A percentile compares a stretch with the other conserved stretches of the same genome.
Evolutionary conservation across 2,888 invertebrate species (phyloP).

Genomic region (Ommatoiulus sabulosus): DNA sequence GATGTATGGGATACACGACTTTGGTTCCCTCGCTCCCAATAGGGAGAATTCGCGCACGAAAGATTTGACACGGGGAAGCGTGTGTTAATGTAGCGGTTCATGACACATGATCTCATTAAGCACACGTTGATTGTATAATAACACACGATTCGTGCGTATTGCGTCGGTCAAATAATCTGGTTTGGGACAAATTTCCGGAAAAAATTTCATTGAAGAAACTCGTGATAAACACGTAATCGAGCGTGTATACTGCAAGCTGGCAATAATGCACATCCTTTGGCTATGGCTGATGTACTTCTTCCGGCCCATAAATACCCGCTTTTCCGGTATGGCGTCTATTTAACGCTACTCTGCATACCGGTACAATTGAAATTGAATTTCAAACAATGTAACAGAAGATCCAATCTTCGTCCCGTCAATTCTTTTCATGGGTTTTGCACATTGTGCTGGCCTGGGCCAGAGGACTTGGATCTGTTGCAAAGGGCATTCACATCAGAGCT

Average conservation of each 20-base stretch:
- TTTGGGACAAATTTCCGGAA: slow-evolving; percentile 30
- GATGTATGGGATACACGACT: neutral
- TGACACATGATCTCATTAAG: neutral
- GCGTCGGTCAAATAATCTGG: neutral
- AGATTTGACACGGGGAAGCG: neutral
- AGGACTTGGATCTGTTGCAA: neutral
- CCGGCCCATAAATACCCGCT: neutral
- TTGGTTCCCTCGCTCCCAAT: neutral
- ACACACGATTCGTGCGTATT: neutral
- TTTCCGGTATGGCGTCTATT: neutral
- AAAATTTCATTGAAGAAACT: neutral
- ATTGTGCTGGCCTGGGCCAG: neutral
- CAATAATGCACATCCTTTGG: slow-evolving; percentile 1
- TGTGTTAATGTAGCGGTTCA: neutral
- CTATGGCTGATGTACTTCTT: neutral
- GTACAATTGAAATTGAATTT: neutral
- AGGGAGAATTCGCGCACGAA: neutral
- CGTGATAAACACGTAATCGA: neutral
- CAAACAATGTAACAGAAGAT: neutral
- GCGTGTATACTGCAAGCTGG: neutral
- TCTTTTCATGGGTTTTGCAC: neutral
- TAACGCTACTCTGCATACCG: neutral
- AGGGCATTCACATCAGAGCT: neutral
- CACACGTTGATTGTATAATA: neutral
- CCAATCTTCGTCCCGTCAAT: neutral